Evolutionary conservation across 2,797 vertebrate genomes (phyloP).

Genomic region (Cephalopachus bancanus): DNA sequence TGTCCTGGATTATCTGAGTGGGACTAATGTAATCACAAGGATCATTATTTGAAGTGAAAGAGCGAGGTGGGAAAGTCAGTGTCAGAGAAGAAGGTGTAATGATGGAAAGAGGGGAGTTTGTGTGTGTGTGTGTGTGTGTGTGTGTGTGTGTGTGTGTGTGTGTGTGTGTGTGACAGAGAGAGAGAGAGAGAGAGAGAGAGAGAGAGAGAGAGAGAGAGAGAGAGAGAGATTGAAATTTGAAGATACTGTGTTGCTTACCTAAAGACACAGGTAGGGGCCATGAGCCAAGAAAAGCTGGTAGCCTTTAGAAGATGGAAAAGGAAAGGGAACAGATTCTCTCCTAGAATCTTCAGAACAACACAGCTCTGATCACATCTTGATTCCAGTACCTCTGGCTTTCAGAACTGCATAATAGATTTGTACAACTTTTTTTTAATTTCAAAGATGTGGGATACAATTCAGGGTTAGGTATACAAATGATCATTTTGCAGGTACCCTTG

Average conservation of each 20-base stretch:
- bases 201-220: not conserved
- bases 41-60: no score
- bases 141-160: no score
- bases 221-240: not conserved
- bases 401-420: not conserved
- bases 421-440: not conserved
- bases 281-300: not conserved
- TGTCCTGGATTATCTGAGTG: not conserved
- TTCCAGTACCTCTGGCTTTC: not conserved
- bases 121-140: not conserved
- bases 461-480: no score
- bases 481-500: no score
- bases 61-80: not conserved
- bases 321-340: not conserved
- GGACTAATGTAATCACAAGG: not conserved
- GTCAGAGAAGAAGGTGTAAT: not conserved
- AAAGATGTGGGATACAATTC: no score
- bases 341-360: not conserved
- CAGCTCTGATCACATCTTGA: not conserved
- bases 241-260: not conserved
- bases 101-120: no score
- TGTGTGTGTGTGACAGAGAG: not conserved
- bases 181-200: no score
- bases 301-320: not conserved
- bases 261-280: not conserved